phyloP scores from a whole-genome alignment of 2,797 vertebrate genomes.

The Meriones psammophilus region DNA sequence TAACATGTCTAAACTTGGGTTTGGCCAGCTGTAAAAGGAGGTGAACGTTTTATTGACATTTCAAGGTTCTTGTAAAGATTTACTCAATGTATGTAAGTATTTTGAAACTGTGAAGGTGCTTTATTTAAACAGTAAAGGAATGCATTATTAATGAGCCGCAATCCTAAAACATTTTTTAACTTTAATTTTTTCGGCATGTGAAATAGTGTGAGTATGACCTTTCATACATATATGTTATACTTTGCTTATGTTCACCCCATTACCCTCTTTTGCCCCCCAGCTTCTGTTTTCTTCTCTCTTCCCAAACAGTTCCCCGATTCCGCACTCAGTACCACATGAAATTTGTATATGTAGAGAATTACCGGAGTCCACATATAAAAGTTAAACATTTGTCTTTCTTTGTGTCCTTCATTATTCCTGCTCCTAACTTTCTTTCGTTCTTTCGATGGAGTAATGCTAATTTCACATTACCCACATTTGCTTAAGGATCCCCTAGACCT shows the following conservation, averaged over 20 bases:
- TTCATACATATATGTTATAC: not conserved
- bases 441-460: not conserved
- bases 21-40: slow-evolving; percentile 7
- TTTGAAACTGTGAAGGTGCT: slow-evolving; percentile 8
- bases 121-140: slow-evolving; percentile 32
- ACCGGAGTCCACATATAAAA: not conserved
- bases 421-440: too few species aligned
- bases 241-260: not conserved
- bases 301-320: not conserved
- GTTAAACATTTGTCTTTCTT: not conserved
- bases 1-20: not conserved
- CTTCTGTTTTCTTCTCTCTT: not conserved
- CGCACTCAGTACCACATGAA: not conserved
- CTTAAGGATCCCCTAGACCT: not conserved
- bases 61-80: slow-evolving; percentile 11
- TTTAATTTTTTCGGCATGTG: not conserved
- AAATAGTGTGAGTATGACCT: not conserved
- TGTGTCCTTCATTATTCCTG: not conserved
- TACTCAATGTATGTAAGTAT: not conserved
- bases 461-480: not conserved
- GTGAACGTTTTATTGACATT: not conserved
- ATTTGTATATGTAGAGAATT: not conserved
- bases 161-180: not conserved
- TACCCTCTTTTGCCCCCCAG: not conserved
- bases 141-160: not conserved